Evolutionary conservation across 2,888 invertebrate genomes (phyloP), one percentile per base, ranked within the genome.

Genomic region (Heteromurus nitidus): DNA sequence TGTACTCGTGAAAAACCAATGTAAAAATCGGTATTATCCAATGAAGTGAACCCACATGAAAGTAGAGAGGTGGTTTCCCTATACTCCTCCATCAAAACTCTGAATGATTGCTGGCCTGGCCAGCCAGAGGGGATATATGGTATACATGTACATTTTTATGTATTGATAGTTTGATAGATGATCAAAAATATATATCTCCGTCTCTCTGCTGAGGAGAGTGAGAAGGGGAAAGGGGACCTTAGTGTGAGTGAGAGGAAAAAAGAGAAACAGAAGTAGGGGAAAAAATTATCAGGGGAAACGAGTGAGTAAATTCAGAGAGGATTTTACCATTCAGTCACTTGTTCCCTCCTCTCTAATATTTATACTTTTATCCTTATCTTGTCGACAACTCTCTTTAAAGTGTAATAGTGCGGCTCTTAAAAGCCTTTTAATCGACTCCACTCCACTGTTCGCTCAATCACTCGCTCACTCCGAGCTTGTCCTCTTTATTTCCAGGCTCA

Each of bases 381-480:
- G n/a, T n/a, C n/a, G n/a, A n/a, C n/a, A n/a, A n/a, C n/a, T 80
- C 53, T 68, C 2, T 55, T 13, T 47, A 31, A 58, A 67, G 80
- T 79, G 72, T 79, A 79, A 79, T 79, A 79, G 64, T 79, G 65
- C 55, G 72, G 65, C 55, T 65, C 79, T 80, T 80, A 73, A 80
- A 72, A 80, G 67, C 73, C 80, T 80, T 80, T 80, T 80, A 80
- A 80, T 80, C 80, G 80, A 80, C 80, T 80, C 73, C 58, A 73
- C 73, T 80, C 80, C 20, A 73, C 47, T 80, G 80, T 67, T 80
- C 58, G 65, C 50, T 79, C 73, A 73, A 72, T 79, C 72, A 64
- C 77, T 70, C 70, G 26, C 69, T 70, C 70, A 69, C 50, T 53
- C 67, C n/a, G n/a, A n/a, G n/a, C 70, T 70, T 58, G 28, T 53